A percentile compares a stretch with the other conserved stretches of the same genome.
phyloP scores from a whole-genome alignment of 2,113 vertebrate species.

The Tetrao urogallus region DNA sequence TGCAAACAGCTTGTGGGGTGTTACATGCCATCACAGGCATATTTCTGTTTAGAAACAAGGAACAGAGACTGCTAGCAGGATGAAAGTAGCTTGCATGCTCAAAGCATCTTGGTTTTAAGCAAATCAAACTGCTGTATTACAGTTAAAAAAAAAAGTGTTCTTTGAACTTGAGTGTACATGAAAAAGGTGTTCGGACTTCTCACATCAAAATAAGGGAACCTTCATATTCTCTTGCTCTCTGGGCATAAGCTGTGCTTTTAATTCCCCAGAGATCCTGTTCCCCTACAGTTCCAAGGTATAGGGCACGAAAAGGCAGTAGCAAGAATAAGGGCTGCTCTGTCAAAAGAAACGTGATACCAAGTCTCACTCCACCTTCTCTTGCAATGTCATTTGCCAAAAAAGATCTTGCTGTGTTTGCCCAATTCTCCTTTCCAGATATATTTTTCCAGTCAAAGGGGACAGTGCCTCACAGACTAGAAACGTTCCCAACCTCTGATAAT shows the following conservation, averaged over 20 bases:
- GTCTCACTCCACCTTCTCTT: slow-evolving; percentile 19
- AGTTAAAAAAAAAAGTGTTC: background rate
- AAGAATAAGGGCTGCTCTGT: background rate
- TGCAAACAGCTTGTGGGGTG: background rate
- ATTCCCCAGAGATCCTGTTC: background rate
- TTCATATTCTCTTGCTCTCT: background rate
- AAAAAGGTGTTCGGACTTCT: background rate
- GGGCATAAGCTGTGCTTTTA: background rate
- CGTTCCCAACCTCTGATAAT: background rate
- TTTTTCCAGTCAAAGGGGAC: background rate
- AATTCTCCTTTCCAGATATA: background rate
- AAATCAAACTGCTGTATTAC: background rate
- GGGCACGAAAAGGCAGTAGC: background rate
- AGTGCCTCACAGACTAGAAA: background rate
- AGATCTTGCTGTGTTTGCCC: background rate
- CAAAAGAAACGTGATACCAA: background rate
- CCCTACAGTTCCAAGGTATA: rapidly evolving
- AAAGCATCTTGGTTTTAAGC: background rate
- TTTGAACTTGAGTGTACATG: background rate
- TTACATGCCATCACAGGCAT: background rate
- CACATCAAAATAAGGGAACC: background rate
- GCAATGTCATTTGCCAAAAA: background rate
- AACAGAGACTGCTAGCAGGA: background rate
- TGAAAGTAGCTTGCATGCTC: background rate
- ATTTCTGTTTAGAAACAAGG: background rate